Conservation (phyloP, 2,797 vertebrate genomes). For the Cottoperca gobio region DNA sequence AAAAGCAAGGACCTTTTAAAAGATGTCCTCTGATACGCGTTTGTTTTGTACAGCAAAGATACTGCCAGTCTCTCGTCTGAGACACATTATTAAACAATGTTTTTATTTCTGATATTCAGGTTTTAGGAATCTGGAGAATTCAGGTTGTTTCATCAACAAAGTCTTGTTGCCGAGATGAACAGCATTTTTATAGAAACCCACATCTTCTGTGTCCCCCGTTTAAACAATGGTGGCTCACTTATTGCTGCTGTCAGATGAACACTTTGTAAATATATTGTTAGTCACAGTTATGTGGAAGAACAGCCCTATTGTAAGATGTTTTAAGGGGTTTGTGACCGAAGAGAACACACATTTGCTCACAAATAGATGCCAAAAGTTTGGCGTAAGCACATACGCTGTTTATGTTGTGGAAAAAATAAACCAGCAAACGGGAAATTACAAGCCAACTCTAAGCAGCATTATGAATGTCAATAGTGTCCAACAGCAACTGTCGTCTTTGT, state of each 20-base stretch:
- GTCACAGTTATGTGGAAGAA: slow-evolving; percentile 19
- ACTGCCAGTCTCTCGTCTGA: not conserved
- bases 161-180: not conserved
- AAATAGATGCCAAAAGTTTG: not conserved
- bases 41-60: not conserved
- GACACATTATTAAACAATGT: not conserved
- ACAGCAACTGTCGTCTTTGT: not conserved
- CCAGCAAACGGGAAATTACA: not conserved
- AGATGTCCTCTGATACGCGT: not conserved
- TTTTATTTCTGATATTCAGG: slow-evolving; percentile 1
- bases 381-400: not conserved
- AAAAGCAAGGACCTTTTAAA: not conserved
- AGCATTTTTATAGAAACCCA: not conserved
- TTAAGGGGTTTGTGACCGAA: slow-evolving; percentile 6
- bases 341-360: slow-evolving; percentile 1
- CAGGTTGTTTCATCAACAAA: not conserved
- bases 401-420: slow-evolving; percentile 7
- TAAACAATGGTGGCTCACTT: slow-evolving; percentile 15
- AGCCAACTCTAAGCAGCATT: slow-evolving; percentile 37
- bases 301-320: slow-evolving; percentile 12
- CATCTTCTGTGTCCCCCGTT: not conserved
- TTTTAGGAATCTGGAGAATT: not conserved
- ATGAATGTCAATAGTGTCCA: slow-evolving; percentile 28
- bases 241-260: slow-evolving; percentile 34
- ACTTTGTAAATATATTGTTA: slow-evolving; percentile 60